Evolutionary conservation across 1,140 invertebrate genomes (phyloP).

Genomic region (Pemphigus obesinymphae): DNA sequence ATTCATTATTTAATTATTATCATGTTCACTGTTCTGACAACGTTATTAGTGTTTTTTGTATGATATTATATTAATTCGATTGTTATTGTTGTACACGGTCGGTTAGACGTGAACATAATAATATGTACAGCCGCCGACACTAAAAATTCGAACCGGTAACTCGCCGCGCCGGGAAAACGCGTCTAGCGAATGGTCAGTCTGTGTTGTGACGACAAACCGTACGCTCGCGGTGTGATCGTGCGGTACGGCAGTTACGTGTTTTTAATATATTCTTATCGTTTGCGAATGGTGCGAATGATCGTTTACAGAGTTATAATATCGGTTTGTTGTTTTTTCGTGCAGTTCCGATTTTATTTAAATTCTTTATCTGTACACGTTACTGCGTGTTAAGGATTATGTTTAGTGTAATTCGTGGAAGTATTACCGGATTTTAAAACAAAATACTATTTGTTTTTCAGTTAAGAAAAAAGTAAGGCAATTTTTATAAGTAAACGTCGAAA

Average conservation of each 20-base stretch:
- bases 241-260: background rate
- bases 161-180: conserved; percentile 2
- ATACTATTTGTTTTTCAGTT: background rate
- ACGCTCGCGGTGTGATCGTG: conserved; percentile 5
- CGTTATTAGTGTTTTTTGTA: too few relatives aligned
- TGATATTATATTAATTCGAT: too few relatives aligned
- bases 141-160: conserved; percentile 7
- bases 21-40: too few relatives aligned
- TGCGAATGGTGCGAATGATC: background rate
- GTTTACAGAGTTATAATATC: background rate
- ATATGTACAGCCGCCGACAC: background rate
- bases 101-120: too few relatives aligned
- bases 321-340: background rate
- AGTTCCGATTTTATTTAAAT: background rate
- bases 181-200: conserved; percentile 15
- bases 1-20: too few relatives aligned
- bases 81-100: too few relatives aligned
- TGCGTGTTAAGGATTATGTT: background rate
- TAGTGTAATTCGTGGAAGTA: background rate
- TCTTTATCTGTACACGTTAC: too few relatives aligned
- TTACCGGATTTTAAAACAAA: background rate
- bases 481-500: too few relatives aligned
- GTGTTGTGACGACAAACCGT: conserved; percentile 17
- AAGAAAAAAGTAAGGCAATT: background rate
- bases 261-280: background rate